Conservation (phyloP, 2,797 vertebrate species). For the Melanotaenia parkinsoni region DNA sequence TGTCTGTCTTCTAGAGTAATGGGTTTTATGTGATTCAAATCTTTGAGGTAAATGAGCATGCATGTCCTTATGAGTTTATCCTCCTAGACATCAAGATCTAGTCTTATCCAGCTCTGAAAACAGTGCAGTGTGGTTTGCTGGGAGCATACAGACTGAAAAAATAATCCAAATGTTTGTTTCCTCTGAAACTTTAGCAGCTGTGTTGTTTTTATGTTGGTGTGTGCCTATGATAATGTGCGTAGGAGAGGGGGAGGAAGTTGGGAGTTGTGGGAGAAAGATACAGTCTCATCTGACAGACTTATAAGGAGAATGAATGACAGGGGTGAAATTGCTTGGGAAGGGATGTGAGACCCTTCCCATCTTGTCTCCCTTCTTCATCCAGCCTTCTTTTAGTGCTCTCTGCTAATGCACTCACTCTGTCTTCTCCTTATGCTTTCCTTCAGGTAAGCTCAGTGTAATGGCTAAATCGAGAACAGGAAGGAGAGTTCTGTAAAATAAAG, state of each 20-base stretch:
- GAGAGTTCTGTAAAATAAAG: conserved; percentile 32
- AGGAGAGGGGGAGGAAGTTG: conserved; percentile 37
- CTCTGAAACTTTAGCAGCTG: conserved; percentile 20
- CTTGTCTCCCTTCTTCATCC: conserved; percentile 20
- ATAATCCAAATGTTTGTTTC: conserved; percentile 17
- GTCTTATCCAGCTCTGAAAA: neutral
- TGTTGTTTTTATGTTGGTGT: conserved; percentile 13
- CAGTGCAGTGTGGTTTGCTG: neutral
- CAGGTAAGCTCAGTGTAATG: conserved; percentile 35
- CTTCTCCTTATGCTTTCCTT: neutral
- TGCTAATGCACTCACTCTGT: conserved; percentile 1
- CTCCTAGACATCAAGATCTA: conserved; percentile 9
- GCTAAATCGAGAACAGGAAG: conserved; percentile 21
- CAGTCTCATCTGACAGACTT: conserved; percentile 49
- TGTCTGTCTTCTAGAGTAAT: conserved; percentile 20
- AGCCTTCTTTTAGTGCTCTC: conserved; percentile 11
- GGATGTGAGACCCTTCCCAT: conserved; percentile 45
- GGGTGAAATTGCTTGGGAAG: conserved; percentile 69
- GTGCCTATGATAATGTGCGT: conserved; percentile 11
- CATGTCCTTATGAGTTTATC: conserved; percentile 5
- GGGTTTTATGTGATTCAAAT: conserved; percentile 29
- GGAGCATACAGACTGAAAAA: neutral
- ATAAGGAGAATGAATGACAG: conserved; percentile 58
- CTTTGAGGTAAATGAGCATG: conserved; percentile 7
- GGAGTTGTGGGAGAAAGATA: conserved; percentile 55